A percentile compares a stretch with the other conserved stretches of the same genome.
phyloP scores from a whole-genome alignment of 2,888 invertebrate genomes.

The Lamellibrachia columna region DNA sequence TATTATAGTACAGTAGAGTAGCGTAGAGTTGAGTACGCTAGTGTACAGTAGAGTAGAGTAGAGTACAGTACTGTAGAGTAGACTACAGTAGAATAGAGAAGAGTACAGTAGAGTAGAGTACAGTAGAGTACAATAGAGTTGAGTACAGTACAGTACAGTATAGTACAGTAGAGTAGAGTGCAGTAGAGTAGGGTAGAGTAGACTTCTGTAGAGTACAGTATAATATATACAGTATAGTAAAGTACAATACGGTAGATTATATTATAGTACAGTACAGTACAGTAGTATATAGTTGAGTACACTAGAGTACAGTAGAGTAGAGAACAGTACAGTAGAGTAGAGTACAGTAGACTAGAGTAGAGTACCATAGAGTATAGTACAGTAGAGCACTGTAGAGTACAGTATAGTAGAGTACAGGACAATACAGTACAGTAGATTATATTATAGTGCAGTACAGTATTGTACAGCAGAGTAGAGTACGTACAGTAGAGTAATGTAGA shows the following conservation, averaged over 20 bases:
- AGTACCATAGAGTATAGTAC: too few relatives aligned
- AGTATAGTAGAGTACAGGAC: not conserved
- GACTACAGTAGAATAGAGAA: conserved; percentile 19
- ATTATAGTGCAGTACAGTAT: too few relatives aligned
- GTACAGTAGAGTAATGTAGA: too few relatives aligned
- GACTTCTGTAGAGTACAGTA: too few relatives aligned
- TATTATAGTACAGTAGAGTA: not conserved
- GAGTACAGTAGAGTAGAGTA: not conserved
- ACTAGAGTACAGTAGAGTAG: not conserved
- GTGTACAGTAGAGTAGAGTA: conserved; percentile 32
- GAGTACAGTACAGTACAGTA: not conserved
- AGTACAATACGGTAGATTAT: not conserved
- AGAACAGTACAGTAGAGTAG: not conserved
- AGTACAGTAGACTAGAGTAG: too few relatives aligned
- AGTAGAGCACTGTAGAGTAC: not conserved
- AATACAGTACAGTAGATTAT: too few relatives aligned
- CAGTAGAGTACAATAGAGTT: not conserved
- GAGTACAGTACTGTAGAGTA: conserved; percentile 24
- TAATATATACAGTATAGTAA: not conserved
- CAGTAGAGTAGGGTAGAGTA: not conserved
- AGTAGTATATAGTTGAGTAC: not conserved
- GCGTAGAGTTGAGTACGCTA: not conserved
- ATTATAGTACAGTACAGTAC: not conserved
- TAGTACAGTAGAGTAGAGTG: not conserved
- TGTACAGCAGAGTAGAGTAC: too few relatives aligned